Conservation (phyloP, 1,140 invertebrate genomes). For the Rhynchophorus ferrugineus region DNA sequence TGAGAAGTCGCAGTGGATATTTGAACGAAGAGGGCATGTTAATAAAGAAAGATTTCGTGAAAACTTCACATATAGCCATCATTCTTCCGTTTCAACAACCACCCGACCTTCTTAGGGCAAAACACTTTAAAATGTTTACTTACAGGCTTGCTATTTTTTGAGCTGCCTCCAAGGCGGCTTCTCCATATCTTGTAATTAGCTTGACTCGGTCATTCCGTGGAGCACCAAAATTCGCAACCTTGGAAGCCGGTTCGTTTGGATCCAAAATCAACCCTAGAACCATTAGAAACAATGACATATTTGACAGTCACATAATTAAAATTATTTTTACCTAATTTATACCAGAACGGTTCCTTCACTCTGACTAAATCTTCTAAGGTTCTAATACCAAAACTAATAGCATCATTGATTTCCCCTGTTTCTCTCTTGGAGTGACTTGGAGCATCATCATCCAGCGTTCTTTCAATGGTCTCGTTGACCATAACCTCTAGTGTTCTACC, state of each 20-base stretch:
- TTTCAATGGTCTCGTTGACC: neutral
- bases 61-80: no score
- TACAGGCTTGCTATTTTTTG: slow-evolving; percentile 40
- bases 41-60: no score
- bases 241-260: slow-evolving; percentile 59
- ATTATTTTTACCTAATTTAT: slow-evolving; percentile 54
- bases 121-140: no score
- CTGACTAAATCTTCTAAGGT: slow-evolving; percentile 58
- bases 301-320: neutral
- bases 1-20: no score
- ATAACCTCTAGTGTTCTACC: neutral
- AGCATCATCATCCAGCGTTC: neutral
- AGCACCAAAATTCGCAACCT: slow-evolving; percentile 64
- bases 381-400: slow-evolving; percentile 55
- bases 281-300: neutral
- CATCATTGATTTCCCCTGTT: slow-evolving; percentile 46
- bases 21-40: no score
- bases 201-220: slow-evolving; percentile 54
- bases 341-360: slow-evolving; percentile 59
- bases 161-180: slow-evolving; percentile 59
- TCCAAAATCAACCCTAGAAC: slow-evolving; percentile 56
- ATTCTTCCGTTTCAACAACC: no score
- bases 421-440: neutral
- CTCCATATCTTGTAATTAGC: slow-evolving; percentile 57
- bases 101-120: no score